phyloP scores from a whole-genome alignment of 2,113 vertebrate species.

The Verasper variegatus region DNA sequence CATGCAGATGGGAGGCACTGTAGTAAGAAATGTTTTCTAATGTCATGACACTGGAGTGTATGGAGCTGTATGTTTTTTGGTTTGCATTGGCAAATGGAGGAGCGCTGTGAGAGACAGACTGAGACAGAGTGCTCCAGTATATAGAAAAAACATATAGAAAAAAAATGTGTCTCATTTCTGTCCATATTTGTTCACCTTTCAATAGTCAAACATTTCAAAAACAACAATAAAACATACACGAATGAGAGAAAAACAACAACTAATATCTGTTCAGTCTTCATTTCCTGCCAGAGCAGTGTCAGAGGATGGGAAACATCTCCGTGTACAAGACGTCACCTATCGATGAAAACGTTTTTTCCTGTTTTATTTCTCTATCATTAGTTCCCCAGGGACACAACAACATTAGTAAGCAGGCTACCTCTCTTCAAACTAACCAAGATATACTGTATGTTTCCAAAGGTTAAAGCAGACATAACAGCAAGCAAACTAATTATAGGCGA shows the following conservation, averaged over 20 bases:
- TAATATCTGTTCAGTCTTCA: constrained; percentile 70
- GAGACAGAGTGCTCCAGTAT: constrained; percentile 30
- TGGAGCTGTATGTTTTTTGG: constrained; percentile 4
- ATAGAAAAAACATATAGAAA: constrained; percentile 9
- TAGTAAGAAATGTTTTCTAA: too few species aligned
- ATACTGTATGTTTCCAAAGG: constrained; percentile 21
- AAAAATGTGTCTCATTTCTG: constrained; percentile 53
- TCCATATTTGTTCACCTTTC: constrained; percentile 75
- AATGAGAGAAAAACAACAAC: constrained; percentile 38
- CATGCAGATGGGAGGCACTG: constrained; percentile 32
- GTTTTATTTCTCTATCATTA: constrained; percentile 37
- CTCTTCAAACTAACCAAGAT: constrained; percentile 36
- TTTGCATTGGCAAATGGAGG: constrained; percentile 39
- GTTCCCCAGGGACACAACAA: constrained; percentile 25
- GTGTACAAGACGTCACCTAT: neutral
- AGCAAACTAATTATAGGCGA: constrained; percentile 39
- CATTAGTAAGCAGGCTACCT: constrained; percentile 39
- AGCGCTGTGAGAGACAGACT: constrained; percentile 22
- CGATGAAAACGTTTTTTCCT: constrained; percentile 16
- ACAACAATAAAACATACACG: constrained; percentile 49
- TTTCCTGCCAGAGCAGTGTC: constrained; percentile 49
- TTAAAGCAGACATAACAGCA: constrained; percentile 34
- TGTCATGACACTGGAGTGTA: constrained; percentile 38
- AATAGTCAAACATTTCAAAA: constrained; percentile 45
- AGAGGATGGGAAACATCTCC: too few species aligned